Evolutionary conservation across 2,888 invertebrate genomes (phyloP).

Genomic region (Synergus gifuensis): DNA sequence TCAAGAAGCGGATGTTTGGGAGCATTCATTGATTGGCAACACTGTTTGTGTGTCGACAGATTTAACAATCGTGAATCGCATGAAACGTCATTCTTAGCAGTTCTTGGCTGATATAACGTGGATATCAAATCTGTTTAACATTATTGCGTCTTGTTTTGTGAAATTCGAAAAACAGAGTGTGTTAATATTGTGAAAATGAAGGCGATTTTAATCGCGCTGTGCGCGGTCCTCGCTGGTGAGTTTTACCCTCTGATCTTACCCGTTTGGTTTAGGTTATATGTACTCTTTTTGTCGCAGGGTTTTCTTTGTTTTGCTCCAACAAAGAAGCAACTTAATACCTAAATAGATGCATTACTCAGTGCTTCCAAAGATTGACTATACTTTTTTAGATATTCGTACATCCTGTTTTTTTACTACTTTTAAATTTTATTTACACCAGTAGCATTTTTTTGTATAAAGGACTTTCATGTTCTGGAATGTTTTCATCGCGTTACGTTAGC

Average conservation of each 20-base stretch:
- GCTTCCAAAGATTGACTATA: background rate
- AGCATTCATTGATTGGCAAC: too few species aligned
- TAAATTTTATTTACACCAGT: background rate
- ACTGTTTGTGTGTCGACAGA: too few species aligned
- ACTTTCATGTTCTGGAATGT: background rate
- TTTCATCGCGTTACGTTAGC: background rate
- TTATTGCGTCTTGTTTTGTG: background rate
- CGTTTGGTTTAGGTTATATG: background rate
- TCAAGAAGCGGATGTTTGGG: too few species aligned
- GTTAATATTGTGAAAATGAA: conserved; percentile 72
- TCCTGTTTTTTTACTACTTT: background rate
- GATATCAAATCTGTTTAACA: background rate
- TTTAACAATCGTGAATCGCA: too few species aligned
- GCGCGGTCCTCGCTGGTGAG: conserved; percentile 78
- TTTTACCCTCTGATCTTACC: conserved; percentile 42
- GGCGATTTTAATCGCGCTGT: conserved; percentile 73
- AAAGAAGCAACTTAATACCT: background rate
- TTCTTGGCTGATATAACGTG: background rate
- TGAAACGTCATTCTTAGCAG: background rate
- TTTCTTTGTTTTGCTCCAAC: conserved; percentile 22
- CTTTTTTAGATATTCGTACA: background rate
- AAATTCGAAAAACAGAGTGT: conserved; percentile 4
- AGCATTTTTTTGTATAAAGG: background rate
- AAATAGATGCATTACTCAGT: conserved; percentile 1
- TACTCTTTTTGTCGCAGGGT: background rate